These are phyloP conservation scores for Chamaea fasciata DNA, from an alignment of 2,113 vertebrate species.

Conservation along the genomic window DNA sequence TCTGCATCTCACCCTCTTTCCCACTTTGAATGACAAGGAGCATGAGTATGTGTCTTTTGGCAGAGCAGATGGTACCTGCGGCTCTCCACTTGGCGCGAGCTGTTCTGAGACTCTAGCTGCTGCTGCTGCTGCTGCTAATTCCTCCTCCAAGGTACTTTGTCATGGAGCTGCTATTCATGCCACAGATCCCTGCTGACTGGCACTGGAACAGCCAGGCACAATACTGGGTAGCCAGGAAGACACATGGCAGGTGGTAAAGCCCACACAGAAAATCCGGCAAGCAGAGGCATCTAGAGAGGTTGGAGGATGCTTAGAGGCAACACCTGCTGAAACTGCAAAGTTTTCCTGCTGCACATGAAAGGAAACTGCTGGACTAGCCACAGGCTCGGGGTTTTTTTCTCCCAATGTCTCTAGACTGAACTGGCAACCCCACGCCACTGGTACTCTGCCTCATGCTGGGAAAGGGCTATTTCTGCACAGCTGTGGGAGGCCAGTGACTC, in stretches of 20 bases:
- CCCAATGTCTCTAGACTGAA: not conserved
- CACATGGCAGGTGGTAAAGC: not conserved
- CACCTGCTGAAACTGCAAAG: not conserved
- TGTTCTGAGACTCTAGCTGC: not conserved
- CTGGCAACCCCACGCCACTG: not conserved
- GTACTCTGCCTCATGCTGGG: not conserved
- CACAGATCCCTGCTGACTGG: not conserved
- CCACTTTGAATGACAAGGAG: not conserved
- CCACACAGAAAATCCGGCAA: not conserved
- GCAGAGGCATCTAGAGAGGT: not conserved
- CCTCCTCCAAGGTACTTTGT: not conserved
- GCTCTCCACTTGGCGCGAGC: not conserved
- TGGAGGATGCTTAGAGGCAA: not conserved
- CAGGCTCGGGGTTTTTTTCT: not conserved
- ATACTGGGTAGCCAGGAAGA: not conserved
- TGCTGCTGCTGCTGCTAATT: not conserved
- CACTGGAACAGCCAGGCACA: not conserved
- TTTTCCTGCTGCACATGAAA: not conserved
- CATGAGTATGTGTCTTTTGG: not conserved
- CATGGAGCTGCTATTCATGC: not conserved
- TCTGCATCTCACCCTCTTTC: not conserved
- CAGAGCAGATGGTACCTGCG: constrained; percentile 4
- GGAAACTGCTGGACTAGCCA: not conserved
- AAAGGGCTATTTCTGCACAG: not conserved
- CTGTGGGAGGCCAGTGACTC: not conserved